Conservation (phyloP, 1,140 invertebrate genomes). For the Drosophila prosaltans region DNA sequence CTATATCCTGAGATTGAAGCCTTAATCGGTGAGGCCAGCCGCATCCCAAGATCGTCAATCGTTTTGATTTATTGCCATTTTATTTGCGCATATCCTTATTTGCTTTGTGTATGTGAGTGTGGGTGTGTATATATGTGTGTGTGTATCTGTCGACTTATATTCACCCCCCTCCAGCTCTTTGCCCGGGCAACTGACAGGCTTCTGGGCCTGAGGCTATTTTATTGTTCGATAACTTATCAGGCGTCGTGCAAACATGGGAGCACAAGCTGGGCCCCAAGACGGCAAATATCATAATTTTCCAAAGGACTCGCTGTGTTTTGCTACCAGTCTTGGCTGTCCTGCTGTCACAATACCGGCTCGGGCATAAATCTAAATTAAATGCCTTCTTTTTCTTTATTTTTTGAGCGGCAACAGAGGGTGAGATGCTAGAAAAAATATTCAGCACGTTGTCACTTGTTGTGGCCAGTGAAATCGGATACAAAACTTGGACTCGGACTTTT, state of each 20-base stretch:
- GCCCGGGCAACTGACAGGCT: slow-evolving; percentile 34
- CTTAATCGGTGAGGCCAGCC: slow-evolving; percentile 72
- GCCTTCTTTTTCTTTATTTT: slow-evolving; percentile 36
- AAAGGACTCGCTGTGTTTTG: slow-evolving; percentile 56
- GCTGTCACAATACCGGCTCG: slow-evolving; percentile 69
- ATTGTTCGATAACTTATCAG: slow-evolving; percentile 79
- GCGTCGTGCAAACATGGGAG: slow-evolving; percentile 49
- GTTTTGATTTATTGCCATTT: slow-evolving; percentile 80
- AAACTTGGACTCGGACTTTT: slow-evolving; percentile 25
- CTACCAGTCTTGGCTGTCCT: slow-evolving; percentile 13
- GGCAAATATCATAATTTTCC: slow-evolving; percentile 73
- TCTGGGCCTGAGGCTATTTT: slow-evolving; percentile 60
- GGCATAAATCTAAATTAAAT: slow-evolving; percentile 82
- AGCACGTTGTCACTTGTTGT: slow-evolving; percentile 73
- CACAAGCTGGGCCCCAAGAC: slow-evolving; percentile 9
- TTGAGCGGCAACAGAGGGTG: slow-evolving; percentile 40
- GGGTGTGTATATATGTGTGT: no score
- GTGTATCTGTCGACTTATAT: slow-evolving; percentile 46
- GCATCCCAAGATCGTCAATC: slow-evolving; percentile 76
- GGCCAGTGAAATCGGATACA: slow-evolving; percentile 33
- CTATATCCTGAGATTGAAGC: slow-evolving; percentile 38
- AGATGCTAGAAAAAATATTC: slow-evolving; percentile 46
- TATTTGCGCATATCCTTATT: slow-evolving; percentile 81
- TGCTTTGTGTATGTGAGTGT: slow-evolving; percentile 28
- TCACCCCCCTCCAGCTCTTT: background rate